These are phyloP conservation scores for Cynocephalus volans DNA, from an alignment of 2,113 vertebrate genomes.

Conservation along the genomic window DNA sequence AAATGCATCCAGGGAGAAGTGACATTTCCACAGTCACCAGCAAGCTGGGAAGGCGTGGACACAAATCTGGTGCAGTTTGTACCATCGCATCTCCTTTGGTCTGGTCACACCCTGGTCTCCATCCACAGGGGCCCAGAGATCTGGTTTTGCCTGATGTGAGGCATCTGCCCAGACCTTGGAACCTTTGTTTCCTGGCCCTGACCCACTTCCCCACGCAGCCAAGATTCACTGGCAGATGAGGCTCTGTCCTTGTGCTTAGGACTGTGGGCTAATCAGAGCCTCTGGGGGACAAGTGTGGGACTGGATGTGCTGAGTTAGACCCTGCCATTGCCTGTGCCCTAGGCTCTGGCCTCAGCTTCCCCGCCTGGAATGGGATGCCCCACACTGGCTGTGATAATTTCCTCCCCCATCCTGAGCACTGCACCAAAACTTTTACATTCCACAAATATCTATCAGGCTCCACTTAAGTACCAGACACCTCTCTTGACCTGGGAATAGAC, in stretches of 20 bases:
- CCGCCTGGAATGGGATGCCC: background rate
- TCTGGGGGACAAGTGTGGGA: background rate
- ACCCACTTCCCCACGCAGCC: constrained; percentile 11
- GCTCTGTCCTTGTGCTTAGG: background rate
- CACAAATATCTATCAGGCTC: background rate
- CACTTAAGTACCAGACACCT: background rate
- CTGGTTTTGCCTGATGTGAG: background rate
- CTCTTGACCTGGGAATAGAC: background rate
- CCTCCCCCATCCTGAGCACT: background rate
- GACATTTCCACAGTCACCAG: background rate
- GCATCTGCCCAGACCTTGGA: background rate
- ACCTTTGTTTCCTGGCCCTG: constrained; percentile 51
- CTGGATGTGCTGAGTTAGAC: background rate
- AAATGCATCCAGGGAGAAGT: background rate
- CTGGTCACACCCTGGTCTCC: background rate
- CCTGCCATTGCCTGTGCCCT: background rate
- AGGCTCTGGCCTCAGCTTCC: background rate
- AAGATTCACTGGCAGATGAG: constrained; percentile 15
- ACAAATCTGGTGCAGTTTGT: background rate
- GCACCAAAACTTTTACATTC: background rate
- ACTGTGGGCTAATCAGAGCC: background rate
- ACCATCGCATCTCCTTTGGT: background rate
- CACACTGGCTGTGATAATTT: background rate
- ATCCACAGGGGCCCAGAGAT: background rate
- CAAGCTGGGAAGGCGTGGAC: background rate